Conservation (phyloP, 1,140 invertebrate genomes). For the Oscheius sp. region DNA sequence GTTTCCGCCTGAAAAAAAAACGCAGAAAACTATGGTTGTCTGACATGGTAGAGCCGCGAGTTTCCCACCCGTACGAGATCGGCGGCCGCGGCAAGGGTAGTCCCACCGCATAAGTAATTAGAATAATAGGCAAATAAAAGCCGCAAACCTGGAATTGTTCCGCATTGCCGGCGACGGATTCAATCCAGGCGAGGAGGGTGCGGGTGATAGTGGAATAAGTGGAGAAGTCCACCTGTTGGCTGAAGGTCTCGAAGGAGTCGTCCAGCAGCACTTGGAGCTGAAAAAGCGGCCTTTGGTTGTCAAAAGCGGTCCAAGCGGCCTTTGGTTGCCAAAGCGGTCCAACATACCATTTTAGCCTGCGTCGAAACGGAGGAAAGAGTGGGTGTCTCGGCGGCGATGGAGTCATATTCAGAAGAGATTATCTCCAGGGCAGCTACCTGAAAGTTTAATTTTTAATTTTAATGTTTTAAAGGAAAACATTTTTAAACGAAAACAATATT, state of each 20-base stretch:
- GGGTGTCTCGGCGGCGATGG: conserved; percentile 44
- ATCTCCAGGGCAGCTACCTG: conserved; percentile 51
- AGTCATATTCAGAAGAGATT: conserved; percentile 56
- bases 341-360: conserved; percentile 48
- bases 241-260: conserved; percentile 51
- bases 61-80: too few species aligned
- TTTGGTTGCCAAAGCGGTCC: neutral
- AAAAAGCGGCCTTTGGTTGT: conserved; percentile 24
- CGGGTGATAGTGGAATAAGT: conserved; percentile 51
- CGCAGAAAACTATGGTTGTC: too few species aligned
- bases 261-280: conserved; percentile 55
- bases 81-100: too few species aligned
- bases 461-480: conserved; percentile 1
- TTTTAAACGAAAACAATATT: neutral
- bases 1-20: too few species aligned
- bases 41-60: too few species aligned
- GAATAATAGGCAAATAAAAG: neutral
- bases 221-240: conserved; percentile 41
- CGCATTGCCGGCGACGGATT: conserved; percentile 11
- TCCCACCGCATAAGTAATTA: too few species aligned
- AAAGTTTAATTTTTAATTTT: conserved; percentile 44
- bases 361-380: conserved; percentile 29
- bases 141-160: conserved; percentile 12
- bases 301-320: neutral
- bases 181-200: conserved; percentile 39